These are phyloP conservation scores for Drosophila stalkeri DNA, from an alignment of 2,888 invertebrate genomes.

Conservation along the genomic window DNA sequence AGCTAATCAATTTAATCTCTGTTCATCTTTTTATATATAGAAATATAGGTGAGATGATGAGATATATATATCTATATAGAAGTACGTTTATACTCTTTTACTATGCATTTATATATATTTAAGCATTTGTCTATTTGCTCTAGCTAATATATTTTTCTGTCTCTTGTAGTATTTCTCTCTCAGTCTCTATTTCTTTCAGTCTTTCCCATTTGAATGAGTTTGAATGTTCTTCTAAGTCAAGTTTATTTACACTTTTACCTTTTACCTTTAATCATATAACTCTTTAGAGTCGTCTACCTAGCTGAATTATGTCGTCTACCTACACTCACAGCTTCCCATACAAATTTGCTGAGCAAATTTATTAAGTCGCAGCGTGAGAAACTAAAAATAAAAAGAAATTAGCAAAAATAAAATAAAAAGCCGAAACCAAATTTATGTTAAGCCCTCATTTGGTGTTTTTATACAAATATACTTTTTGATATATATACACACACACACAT, in stretches of 20 bases:
- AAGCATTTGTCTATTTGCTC: neutral
- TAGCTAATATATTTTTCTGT: neutral
- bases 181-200: neutral
- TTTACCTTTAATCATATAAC: neutral
- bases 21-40: neutral
- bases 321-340: slow-evolving; percentile 15
- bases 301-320: slow-evolving; percentile 12
- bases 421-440: slow-evolving; percentile 36
- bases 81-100: too few relatives aligned
- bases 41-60: neutral
- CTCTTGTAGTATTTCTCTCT: neutral
- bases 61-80: neutral
- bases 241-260: neutral
- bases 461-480: neutral
- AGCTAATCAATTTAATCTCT: neutral
- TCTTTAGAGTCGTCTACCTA: neutral
- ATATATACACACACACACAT: neutral
- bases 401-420: slow-evolving; percentile 37
- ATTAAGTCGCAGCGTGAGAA: slow-evolving; percentile 55
- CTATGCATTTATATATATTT: neutral
- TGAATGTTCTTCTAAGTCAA: neutral
- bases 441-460: slow-evolving; percentile 22
- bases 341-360: slow-evolving; percentile 41
- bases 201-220: neutral
- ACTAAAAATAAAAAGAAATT: slow-evolving; percentile 57